Conservation (phyloP, 1,140 invertebrate genomes). For the Uloborus diversus region DNA sequence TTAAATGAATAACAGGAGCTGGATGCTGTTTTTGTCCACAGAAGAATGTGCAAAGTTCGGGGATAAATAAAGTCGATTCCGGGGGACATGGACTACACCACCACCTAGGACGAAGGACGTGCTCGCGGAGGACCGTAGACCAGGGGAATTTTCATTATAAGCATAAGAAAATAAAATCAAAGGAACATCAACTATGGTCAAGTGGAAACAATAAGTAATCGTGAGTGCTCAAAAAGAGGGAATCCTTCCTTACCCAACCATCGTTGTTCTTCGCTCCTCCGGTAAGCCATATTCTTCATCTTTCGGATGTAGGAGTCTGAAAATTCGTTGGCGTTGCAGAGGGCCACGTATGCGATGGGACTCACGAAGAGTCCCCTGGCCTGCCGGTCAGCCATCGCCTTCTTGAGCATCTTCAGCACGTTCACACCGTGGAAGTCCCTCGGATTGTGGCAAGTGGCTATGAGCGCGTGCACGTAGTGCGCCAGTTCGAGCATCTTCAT, state of each 20-base stretch:
- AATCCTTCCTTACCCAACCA: constrained; percentile 35
- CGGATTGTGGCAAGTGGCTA: constrained; percentile 17
- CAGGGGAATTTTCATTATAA: too few species aligned
- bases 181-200: neutral
- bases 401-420: constrained; percentile 17
- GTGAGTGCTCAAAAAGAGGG: neutral
- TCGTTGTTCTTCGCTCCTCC: constrained; percentile 7
- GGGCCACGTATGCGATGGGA: constrained; percentile 19
- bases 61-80: too few species aligned
- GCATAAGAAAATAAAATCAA: neutral
- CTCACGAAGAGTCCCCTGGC: constrained; percentile 5
- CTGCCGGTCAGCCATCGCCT: neutral
- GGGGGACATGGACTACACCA: too few species aligned
- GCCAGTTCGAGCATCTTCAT: constrained; percentile 21
- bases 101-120: too few species aligned
- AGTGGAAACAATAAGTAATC: neutral
- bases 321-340: constrained; percentile 17
- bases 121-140: too few species aligned
- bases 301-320: neutral
- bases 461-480: constrained; percentile 25
- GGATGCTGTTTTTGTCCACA: too few species aligned
- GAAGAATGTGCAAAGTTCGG: too few species aligned
- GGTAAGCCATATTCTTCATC: constrained; percentile 43
- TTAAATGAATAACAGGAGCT: too few species aligned
- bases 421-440: constrained; percentile 38